These are phyloP conservation scores for Calliopum simillimum DNA, from an alignment of 2,888 invertebrate genomes.

Conservation along the genomic window DNA sequence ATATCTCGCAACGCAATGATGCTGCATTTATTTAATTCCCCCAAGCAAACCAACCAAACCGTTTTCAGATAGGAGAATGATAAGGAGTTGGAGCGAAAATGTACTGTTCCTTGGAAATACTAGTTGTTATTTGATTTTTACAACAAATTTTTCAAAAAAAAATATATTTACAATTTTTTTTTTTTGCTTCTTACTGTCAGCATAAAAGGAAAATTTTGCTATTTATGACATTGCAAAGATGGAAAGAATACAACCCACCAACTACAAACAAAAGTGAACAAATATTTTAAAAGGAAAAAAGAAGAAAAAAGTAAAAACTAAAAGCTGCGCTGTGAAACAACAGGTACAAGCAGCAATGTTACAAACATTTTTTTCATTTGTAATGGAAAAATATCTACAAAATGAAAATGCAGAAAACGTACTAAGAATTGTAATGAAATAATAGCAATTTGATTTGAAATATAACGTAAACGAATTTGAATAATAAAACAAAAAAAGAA, in stretches of 20 bases:
- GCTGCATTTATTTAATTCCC: too few relatives aligned
- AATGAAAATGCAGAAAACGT: constrained; percentile 11
- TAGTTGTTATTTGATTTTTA: too few relatives aligned
- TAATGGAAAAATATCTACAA: constrained; percentile 15
- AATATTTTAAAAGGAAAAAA: neutral
- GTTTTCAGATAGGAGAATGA: too few relatives aligned
- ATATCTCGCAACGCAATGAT: too few relatives aligned
- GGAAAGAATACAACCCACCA: neutral
- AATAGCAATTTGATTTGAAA: constrained; percentile 17
- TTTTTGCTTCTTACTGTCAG: neutral
- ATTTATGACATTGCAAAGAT: neutral
- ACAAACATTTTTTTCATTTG: neutral
- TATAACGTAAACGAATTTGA: constrained; percentile 20
- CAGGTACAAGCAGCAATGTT: constrained; percentile 12
- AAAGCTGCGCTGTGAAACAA: constrained; percentile 3
- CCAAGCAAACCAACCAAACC: too few relatives aligned
- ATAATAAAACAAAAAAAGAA: constrained; percentile 1
- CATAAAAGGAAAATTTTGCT: neutral
- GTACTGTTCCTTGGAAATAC: too few relatives aligned
- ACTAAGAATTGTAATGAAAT: constrained; percentile 14
- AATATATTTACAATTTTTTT: too few relatives aligned
- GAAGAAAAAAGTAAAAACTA: neutral
- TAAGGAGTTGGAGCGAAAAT: too few relatives aligned
- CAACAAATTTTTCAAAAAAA: too few relatives aligned
- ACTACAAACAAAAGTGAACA: neutral